These are phyloP conservation scores for Melieria picta DNA, from an alignment of 2,888 invertebrate species.

Conservation along the genomic window DNA sequence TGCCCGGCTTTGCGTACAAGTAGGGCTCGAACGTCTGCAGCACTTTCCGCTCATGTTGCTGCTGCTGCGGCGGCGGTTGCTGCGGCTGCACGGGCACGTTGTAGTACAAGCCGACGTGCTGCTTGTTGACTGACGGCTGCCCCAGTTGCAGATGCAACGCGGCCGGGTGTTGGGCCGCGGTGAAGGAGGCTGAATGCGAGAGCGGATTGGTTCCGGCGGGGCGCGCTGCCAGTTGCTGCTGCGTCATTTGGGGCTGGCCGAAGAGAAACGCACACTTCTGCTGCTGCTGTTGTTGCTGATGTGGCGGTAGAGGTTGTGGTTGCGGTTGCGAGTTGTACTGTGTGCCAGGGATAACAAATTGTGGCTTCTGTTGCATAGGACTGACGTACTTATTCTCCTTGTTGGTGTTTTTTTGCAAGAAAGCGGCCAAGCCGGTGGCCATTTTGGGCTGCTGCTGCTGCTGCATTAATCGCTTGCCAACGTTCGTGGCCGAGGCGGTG, in stretches of 20 bases:
- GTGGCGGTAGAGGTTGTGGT: slow-evolving; percentile 10
- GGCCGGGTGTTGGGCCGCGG: slow-evolving; percentile 55
- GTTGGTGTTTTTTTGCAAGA: slow-evolving; percentile 54
- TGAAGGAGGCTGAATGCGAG: slow-evolving; percentile 61
- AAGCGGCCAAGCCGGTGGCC: slow-evolving; percentile 45
- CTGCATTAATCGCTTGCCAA: slow-evolving; percentile 47
- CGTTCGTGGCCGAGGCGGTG: slow-evolving; percentile 53
- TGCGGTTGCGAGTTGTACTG: slow-evolving; percentile 11
- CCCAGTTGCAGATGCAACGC: slow-evolving; percentile 47
- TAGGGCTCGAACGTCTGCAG: slow-evolving; percentile 63
- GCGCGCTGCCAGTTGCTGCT: slow-evolving; percentile 1
- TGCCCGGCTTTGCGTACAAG: slow-evolving; percentile 58
- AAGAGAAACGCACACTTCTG: slow-evolving; percentile 39
- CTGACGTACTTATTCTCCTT: slow-evolving; percentile 56
- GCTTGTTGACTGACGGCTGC: slow-evolving; percentile 24
- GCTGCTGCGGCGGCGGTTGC: slow-evolving; percentile 35
- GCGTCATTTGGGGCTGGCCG: slow-evolving; percentile 32
- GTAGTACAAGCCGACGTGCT: slow-evolving; percentile 18
- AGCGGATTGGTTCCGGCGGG: slow-evolving; percentile 49
- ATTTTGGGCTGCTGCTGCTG: slow-evolving; percentile 43
- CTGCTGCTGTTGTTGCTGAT: slow-evolving; percentile 44
- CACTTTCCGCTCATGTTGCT: slow-evolving; percentile 55
- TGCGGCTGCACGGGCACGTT: slow-evolving; percentile 41
- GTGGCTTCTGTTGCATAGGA: slow-evolving; percentile 35
- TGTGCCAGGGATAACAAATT: not conserved